Evolutionary conservation across 1,140 invertebrate species (phyloP).

Genomic region (Schlechtendalia chinensis): DNA sequence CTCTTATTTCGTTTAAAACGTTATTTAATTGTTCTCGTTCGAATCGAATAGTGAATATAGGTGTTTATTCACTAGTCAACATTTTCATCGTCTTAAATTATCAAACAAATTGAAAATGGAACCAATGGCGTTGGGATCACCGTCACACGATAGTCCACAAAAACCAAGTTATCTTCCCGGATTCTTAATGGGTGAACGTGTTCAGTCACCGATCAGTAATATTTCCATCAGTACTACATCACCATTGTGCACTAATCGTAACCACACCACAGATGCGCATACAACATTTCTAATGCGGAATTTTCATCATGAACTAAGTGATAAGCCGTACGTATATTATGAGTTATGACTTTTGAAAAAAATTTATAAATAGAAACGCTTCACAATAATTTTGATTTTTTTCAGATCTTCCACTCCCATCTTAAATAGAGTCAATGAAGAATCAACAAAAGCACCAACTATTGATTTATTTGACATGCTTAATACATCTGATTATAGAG

Average conservation of each 20-base stretch:
- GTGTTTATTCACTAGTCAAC: too few relatives aligned
- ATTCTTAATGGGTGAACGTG: conserved; percentile 37
- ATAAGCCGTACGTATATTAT: conserved; percentile 17
- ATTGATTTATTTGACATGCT: conserved; percentile 38
- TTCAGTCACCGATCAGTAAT: conserved; percentile 17
- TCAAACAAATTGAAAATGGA: conserved; percentile 3
- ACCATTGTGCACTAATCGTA: conserved; percentile 18
- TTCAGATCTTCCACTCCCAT: conserved; percentile 40
- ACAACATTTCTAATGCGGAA: conserved; percentile 38
- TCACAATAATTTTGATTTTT: neutral
- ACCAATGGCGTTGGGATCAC: conserved; percentile 31
- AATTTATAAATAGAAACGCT: neutral
- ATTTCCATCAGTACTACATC: conserved; percentile 24
- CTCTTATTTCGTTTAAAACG: too few relatives aligned
- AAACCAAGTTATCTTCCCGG: conserved; percentile 36
- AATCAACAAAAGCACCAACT: conserved; percentile 41
- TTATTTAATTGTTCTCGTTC: too few relatives aligned
- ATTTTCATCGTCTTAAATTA: too few relatives aligned
- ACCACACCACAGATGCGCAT: neutral
- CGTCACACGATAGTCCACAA: conserved; percentile 29
- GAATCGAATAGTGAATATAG: too few relatives aligned
- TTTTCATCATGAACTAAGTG: conserved; percentile 35
- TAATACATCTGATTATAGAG: conserved; percentile 32
- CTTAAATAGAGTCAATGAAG: conserved; percentile 29
- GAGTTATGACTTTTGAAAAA: neutral